These are phyloP conservation scores for Nansenia antarctica DNA, from an alignment of 2,113 vertebrate species.

Conservation along the genomic window DNA sequence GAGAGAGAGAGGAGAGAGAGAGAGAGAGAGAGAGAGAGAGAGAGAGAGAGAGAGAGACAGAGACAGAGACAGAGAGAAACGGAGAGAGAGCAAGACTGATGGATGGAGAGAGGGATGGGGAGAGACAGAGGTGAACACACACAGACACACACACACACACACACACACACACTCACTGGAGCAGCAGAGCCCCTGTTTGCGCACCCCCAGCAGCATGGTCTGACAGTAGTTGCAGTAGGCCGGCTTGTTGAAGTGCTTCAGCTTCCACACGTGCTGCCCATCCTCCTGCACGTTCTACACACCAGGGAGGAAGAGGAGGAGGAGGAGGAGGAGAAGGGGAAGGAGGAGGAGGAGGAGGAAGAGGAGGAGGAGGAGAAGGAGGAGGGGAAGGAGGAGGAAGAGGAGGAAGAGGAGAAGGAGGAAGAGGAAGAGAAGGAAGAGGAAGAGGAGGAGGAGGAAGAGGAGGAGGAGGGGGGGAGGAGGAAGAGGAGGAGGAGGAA, in stretches of 20 bases:
- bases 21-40: neutral
- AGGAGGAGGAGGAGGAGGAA: no score
- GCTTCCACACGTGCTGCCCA: constrained; percentile 89
- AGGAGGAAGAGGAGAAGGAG: no score
- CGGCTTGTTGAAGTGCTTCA: constrained; percentile 97
- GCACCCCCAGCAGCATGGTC: constrained; percentile 88
- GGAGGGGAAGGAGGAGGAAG: no score
- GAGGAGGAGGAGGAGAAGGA: no score
- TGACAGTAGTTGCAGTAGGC: constrained; percentile 97
- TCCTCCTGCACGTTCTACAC: constrained; percentile 86
- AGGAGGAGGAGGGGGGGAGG: no score
- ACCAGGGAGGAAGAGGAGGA: neutral
- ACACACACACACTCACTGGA: constrained; percentile 78
- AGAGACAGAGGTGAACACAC: neutral
- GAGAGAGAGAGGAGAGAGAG: neutral
- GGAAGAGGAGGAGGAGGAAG: no score
- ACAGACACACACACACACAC: neutral
- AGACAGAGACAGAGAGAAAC: neutral
- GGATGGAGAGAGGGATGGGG: neutral
- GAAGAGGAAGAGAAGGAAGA: no score
- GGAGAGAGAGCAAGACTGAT: neutral
- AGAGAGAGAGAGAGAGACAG: neutral
- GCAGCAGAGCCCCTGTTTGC: constrained; percentile 96
- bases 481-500: no score
- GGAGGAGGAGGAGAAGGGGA: neutral